phyloP scores from a whole-genome alignment of 1,140 invertebrate genomes.

The Drosophila pandora region DNA sequence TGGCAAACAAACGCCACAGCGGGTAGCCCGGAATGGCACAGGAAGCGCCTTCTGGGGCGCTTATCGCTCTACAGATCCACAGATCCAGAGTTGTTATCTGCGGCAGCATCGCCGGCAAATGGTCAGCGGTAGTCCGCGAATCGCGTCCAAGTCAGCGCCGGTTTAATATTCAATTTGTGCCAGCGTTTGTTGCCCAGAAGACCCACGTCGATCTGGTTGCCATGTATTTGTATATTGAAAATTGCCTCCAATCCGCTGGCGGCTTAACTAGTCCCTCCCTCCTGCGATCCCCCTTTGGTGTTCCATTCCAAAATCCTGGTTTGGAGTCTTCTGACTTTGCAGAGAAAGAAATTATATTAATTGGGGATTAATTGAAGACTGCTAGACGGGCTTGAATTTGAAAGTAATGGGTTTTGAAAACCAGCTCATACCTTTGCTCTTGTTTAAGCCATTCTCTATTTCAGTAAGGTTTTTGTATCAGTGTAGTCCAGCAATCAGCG shows the following conservation, averaged over 20 bases:
- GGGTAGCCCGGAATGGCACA: conserved; percentile 42
- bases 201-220: conserved; percentile 14
- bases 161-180: conserved; percentile 80
- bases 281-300: not conserved
- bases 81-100: conserved; percentile 62
- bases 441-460: not conserved
- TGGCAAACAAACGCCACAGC: conserved; percentile 71
- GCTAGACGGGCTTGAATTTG: not conserved
- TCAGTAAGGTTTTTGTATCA: conserved; percentile 1
- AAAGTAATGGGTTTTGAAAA: not conserved
- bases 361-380: not conserved
- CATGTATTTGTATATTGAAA: conserved; percentile 78
- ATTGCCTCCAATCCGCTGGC: conserved; percentile 32
- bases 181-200: conserved; percentile 64
- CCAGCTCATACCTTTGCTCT: not conserved
- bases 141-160: conserved; percentile 30
- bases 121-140: conserved; percentile 20
- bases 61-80: conserved; percentile 46
- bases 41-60: conserved; percentile 59
- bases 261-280: conserved; percentile 36
- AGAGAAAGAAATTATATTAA: conserved; percentile 17
- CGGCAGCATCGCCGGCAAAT: conserved; percentile 45
- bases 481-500: conserved; percentile 51
- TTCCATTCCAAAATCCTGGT: conserved; percentile 17
- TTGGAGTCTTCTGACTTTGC: conserved; percentile 5